Base-by-base conservation (phyloP, 2,113 vertebrate genomes). In the Nanger granti region DNA sequence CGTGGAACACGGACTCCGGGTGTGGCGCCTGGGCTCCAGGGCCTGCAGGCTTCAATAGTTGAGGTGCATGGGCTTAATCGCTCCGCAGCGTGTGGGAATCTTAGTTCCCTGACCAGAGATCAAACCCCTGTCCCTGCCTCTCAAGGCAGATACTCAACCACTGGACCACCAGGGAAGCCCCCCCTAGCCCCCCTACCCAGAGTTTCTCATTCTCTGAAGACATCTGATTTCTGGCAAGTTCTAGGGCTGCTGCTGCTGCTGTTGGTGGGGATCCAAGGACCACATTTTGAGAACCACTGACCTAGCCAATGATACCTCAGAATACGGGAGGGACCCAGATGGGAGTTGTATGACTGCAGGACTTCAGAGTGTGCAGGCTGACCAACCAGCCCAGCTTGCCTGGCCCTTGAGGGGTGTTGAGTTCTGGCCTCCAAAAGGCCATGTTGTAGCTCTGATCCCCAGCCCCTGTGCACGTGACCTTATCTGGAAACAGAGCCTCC, bases 161-260 rank as follows among this genome's bases (percentile, higher is more conserved):
- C 73, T 44, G 22, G 22, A 44, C 22, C 73, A 26, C 22, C 37
- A 44, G 73, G 37, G 24, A 44, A 44, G 12, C 73, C 37, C 37
- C 22, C 0, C n/a, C 1, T 18, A 0, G 2, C 64, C 10, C 69
- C 7, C 4, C 12, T 31, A 15, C 31, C 29, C 28, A 12, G 6
- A 64, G 66, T 59, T 20, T 24, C 79, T 11, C n/a, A 28, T 28
- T 52, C 20, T 6, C 1, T 28, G 1, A 64, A 44, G 57, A 52
- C 28, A 7, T 11, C 6, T 55, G 29, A 26, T 59, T 59, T 49
- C 60, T 49, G 20, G 8, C 2, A 41, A 57, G 49, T 52, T 57
- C 49, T 59, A n/a, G 29, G 14, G 83, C 44, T 11, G 37, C 29
- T 2, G 37, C 37, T 41, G 31, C 37, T 41, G 31, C 57, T 28